Evolutionary conservation across 2,888 invertebrate genomes (phyloP), one percentile per base, ranked within the genome.

Genomic region (Plagiodera versicolora): DNA sequence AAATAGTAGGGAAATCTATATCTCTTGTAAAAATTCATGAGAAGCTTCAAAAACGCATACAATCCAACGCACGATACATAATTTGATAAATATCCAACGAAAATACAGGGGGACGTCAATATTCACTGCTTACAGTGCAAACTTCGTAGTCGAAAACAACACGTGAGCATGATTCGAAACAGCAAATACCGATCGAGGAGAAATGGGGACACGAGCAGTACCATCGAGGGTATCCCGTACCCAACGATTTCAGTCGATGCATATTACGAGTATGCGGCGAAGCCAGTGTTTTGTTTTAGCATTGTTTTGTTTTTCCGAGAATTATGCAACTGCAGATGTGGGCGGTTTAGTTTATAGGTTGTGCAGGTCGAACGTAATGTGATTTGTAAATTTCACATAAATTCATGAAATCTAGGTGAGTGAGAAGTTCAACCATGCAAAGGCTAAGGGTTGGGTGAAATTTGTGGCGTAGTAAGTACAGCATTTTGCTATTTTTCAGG

Each of bases 171-270:
- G n/a, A n/a, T n/a, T n/a, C n/a, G n/a, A n/a, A n/a, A n/a, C n/a
- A n/a, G n/a, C n/a, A 5, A 24, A 3, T 6, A 24, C 24, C 24
- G 5, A 46, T 19, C 46, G 4, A 46, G 20, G 44, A 53, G 53
- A 53, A 44, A 53, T 53, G 53, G 51, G n/a, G 35, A 20, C 39
- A 14, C 14, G 4, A 39, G 14, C 14, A n/a, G 14, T 14, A 39
- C 39, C 39, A 14, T n/a, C 9, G 17, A 14, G 35, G 9, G n/a
- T n/a, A 52, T n/a, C 14, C 28, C 35, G 20, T 20, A 19, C 39
- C 35, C 17, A 32, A 18, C 48, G 39, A 18, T 52, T 44, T 53
- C 53, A 28, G 44, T 44, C 53, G 28, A 16, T 20, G 28, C 20
- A 20, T 6, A 53, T 17, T 44, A 0, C 24, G 53, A 53, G 44